Evolutionary conservation across 2,888 invertebrate species (phyloP), one percentile per base, ranked within the genome.

Genomic region (Colletes collaris): DNA sequence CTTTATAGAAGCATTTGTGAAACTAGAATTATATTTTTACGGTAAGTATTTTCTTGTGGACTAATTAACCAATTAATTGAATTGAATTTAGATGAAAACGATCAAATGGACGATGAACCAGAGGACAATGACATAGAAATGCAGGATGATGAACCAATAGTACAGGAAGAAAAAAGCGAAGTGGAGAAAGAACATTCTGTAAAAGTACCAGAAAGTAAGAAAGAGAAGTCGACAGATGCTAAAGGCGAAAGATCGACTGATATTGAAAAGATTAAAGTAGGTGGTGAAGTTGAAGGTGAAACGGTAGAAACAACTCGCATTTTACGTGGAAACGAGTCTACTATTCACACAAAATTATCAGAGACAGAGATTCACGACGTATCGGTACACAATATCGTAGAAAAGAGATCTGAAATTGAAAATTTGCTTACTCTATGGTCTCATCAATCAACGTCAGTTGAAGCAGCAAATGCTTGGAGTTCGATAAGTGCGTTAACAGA

Each of bases 211-310:
- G 93, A 89, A 68, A 65, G 91, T 86, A 93, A 86, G 85, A 93
- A 91, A 69, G 91, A 91, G 78, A 91, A 86, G 93, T 85, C 88
- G 11, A 94, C 89, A 94, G 63, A 60, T 11, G 71, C 64, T 4
- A 46, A 44, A 11, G 63, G 72, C 5, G 78, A 83, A 19, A 94
- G 76, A 94, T 94, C 89, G 86, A 93, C 80, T 0, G 70, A 93
- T 0, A 78, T 82, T 2, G 91, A 92, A 40, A 93, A 95, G 11
- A 93, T 94, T 0, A 91, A 93, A 64, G 91, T 94, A 84, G 94
- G 94, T 0, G 92, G 96, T 44, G 95, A 96, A 86, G 93, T 97
- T 1, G 97, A 97, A 83, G 98, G 98, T 0, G 97, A 97, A 40
- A 91, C 93, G 0, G 94, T 96, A 0, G 91, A 94, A 68, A 98